Evolutionary conservation across 2,797 vertebrate species (phyloP), one percentile per base, ranked within the genome.

Genomic region (Champsocephalus gunnari): DNA sequence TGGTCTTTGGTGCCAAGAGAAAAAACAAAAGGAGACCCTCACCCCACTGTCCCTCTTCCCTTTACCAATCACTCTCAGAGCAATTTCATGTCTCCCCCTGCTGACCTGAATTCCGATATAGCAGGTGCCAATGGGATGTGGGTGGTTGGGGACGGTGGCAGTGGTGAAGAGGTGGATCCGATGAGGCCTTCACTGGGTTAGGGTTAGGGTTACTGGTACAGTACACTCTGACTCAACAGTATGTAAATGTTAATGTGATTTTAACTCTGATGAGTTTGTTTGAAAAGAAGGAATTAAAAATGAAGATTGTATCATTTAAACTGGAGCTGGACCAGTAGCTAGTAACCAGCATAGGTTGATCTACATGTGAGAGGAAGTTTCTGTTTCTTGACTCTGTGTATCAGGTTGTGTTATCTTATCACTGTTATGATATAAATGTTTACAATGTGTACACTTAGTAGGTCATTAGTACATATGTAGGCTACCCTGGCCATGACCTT

Each of bases 31-130:
- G 44, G 6, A 69, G 49, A 71, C 64, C 79, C 72, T 10, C 47
- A 10, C 7, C 50, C 1, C 9, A 17, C 58, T 3, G 47, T 60
- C 77, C 66, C 68, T 50, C 70, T 70, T 70, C 73, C 69, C 48
- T 73, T 89, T 88, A 85, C 86, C 88, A 89, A 85, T 85, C 83
- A 68, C 76, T 79, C 77, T 45, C 24, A n/a, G 85, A 77, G 83
- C 81, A 75, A 73, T 85, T 84, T 45, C 59, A 84, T 90, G 91
- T 89, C 90, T 91, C 85, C 87, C 83, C 71, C 78, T 67, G 75
- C 79, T 92, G 92, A 92, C 93, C 92, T 92, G 90, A 90, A 91
- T 93, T 92, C 84, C 82, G 32, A 83, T 69, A 54, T 21, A 87
- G 85, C 84, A 88, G 88, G 89, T 93, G 91, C 92, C 92, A 93